Percentiles rank a stretch among this genome's conserved stretches.
Conservation (phyloP, 2,797 vertebrate genomes). For the Hydrocynus forskahlii region DNA sequence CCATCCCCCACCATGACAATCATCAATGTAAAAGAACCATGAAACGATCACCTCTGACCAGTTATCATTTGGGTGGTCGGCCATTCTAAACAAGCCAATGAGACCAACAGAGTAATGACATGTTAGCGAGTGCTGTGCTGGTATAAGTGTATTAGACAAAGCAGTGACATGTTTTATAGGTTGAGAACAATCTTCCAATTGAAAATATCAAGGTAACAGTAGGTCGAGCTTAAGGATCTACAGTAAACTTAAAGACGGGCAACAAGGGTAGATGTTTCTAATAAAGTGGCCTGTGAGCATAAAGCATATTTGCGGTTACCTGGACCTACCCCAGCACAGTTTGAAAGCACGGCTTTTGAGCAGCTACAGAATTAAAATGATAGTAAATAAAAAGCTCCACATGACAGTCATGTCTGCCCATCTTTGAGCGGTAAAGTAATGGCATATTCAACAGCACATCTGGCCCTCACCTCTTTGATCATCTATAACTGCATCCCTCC, state of each 20-base stretch:
- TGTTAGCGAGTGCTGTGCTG: background rate
- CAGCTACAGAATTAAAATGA: conserved; percentile 6
- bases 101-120: background rate
- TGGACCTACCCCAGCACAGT: background rate
- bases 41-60: background rate
- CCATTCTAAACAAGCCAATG: background rate
- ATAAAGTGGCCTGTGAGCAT: background rate
- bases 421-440: conserved; percentile 42
- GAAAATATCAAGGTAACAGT: background rate
- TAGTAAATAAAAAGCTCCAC: conserved; percentile 24
- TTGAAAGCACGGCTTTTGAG: background rate
- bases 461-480: conserved; percentile 56
- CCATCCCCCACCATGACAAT: no score
- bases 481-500: conserved; percentile 47
- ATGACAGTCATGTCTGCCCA: conserved; percentile 24
- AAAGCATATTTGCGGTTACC: no score
- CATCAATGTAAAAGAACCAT: background rate
- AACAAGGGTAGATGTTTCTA: background rate
- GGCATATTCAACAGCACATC: conserved; percentile 47
- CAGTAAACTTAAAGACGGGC: background rate
- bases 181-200: no score
- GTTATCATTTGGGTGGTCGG: background rate
- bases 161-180: background rate
- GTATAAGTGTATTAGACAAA: background rate
- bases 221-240: background rate